Evolutionary conservation across 2,113 vertebrate species (phyloP).

Genomic region (Isichthys henryi): DNA sequence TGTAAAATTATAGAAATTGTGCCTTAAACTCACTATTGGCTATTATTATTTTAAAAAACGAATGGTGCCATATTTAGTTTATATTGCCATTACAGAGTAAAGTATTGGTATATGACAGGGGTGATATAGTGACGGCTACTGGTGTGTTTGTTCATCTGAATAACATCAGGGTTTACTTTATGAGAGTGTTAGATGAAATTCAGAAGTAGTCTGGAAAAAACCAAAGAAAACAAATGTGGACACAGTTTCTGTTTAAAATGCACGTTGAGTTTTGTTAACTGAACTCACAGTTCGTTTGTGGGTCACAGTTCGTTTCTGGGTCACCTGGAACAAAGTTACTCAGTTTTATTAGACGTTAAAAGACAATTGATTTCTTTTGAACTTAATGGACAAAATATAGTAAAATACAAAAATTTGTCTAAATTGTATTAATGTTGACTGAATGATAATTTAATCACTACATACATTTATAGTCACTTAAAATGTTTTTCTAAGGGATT

Average conservation of each 20-base stretch:
- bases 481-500: neutral
- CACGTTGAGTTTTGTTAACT: neutral
- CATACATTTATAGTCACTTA: neutral
- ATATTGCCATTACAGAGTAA: neutral
- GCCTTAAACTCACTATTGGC: neutral
- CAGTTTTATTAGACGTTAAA: neutral
- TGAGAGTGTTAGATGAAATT: neutral
- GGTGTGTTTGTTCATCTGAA: neutral
- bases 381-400: neutral
- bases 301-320: neutral
- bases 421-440: neutral
- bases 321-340: neutral
- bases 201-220: neutral
- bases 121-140: neutral
- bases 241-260: neutral
- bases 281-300: neutral
- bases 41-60: neutral
- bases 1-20: neutral
- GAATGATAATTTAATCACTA: slow-evolving; percentile 5
- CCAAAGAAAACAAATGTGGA: neutral
- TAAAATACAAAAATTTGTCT: neutral
- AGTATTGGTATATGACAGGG: neutral
- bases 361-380: neutral
- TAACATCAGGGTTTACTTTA: neutral
- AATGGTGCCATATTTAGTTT: neutral